Evolutionary conservation across 2,888 invertebrate genomes (phyloP), one percentile per base, ranked within the genome.

Genomic region (Oscheius onirici): DNA sequence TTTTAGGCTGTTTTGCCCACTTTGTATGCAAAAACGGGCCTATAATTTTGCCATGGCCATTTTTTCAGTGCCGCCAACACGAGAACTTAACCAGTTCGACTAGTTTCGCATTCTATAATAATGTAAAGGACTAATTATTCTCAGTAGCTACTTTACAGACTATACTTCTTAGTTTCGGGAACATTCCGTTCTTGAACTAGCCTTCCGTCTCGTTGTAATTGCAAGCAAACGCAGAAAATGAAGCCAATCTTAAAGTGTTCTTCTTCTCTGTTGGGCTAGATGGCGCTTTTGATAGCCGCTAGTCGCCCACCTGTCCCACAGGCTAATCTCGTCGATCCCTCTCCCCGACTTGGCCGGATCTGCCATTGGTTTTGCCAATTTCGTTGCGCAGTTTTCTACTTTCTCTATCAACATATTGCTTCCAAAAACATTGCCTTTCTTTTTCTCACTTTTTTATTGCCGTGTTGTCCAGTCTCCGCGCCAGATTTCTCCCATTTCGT

Each of bases 241-340:
- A n/a, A 20, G 10, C 20, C 49, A 17, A 26, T 26, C 54, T 24
- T 20, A 3, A 24, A 58, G 28, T 41, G 13, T 40, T 43, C 41
- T 13, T 22, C 60, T 17, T 17, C 41, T 41, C 43, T 24, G 13
- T 43, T 41, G 41, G 43, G 43, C 43, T 15, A 60, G 60, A 60
- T 60, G 60, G 60, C 60, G 60, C 17, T 22, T 41, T 10, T 13
- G 60, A 60, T 60, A 60, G 60, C 20, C 43, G 43, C 15, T 20
- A 15, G 22, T 58, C 17, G 13, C 15, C 54, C 54, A 55, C 54
- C 54, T 55, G 60, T 41, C 41, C 60, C 43, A 41, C 22, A 17
- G 43, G 60, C 60, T 60, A 60, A 60, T 60, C 60, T 43, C 60
- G 60, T 24, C 60, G 41, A 60, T 41, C 60, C n/a, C n/a, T n/a